A percentile compares a stretch with the other conserved stretches of the same genome.
phyloP scores from a whole-genome alignment of 2,888 invertebrate genomes.

The Enoplolaimus lenunculus region DNA sequence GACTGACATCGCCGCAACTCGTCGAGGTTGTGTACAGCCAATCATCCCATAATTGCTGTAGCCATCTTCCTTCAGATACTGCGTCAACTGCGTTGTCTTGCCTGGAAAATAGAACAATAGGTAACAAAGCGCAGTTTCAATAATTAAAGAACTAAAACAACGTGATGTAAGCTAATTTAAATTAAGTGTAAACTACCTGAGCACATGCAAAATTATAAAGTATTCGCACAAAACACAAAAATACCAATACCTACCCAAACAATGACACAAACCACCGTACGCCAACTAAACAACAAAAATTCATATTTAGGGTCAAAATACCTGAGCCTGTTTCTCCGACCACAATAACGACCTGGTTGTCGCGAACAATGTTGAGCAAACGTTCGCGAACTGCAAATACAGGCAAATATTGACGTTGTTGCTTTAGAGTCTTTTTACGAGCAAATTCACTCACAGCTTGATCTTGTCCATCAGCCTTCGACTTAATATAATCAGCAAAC shows the following conservation, averaged over 20 bases:
- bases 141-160: background rate
- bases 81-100: constrained; percentile 92
- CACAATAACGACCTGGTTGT: constrained; percentile 80
- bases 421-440: constrained; percentile 57
- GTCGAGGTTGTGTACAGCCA: constrained; percentile 90
- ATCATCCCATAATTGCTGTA: constrained; percentile 74
- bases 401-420: constrained; percentile 80
- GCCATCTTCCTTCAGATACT: constrained; percentile 92
- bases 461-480: constrained; percentile 19
- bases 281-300: too few relatives aligned
- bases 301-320: too few relatives aligned
- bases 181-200: too few relatives aligned
- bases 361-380: constrained; percentile 44
- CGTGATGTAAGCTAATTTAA: background rate
- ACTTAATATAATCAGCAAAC: constrained; percentile 75
- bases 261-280: too few relatives aligned
- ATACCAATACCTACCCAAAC: too few relatives aligned
- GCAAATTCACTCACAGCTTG: constrained; percentile 61
- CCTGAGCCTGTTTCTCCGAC: constrained; percentile 76
- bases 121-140: too few relatives aligned
- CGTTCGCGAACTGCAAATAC: constrained; percentile 89
- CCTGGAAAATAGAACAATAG: constrained; percentile 57
- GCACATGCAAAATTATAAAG: too few relatives aligned
- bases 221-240: too few relatives aligned
- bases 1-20: constrained; percentile 96